phyloP scores from a whole-genome alignment of 2,797 vertebrate genomes.

The Argentina silus region DNA sequence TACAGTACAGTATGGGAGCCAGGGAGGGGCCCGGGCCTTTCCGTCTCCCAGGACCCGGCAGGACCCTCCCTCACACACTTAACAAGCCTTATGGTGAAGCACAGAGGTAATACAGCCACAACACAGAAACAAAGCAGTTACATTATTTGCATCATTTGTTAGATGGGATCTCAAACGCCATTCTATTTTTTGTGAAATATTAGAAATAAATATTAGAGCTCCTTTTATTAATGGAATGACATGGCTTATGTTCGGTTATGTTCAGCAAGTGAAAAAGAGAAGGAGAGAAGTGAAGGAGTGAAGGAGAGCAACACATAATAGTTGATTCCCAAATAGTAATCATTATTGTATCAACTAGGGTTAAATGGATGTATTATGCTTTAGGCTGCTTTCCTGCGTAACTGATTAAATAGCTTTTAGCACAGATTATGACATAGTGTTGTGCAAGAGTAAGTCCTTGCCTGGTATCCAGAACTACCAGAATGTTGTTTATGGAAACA shows the following conservation, averaged over 20 bases:
- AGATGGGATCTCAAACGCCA: not conserved
- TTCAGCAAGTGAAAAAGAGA: slow-evolving; percentile 8
- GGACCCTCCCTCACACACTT: slow-evolving; percentile 42
- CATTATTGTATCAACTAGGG: slow-evolving; percentile 24
- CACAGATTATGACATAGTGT: slow-evolving; percentile 14
- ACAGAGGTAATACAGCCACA: not conserved
- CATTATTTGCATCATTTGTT: not conserved
- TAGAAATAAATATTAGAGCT: not conserved
- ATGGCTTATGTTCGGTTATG: slow-evolving; percentile 25
- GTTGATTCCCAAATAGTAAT: not conserved
- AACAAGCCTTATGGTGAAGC: slow-evolving; percentile 20
- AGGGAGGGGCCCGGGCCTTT: slow-evolving; percentile 45
- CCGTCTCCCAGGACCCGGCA: slow-evolving; percentile 33
- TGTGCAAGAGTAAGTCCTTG: slow-evolving; percentile 5
- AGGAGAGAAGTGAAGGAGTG: not conserved
- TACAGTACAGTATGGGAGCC: slow-evolving; percentile 50
- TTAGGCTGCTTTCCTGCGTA: slow-evolving; percentile 4
- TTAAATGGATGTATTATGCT: slow-evolving; percentile 16
- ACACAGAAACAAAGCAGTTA: not conserved
- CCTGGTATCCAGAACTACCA: slow-evolving; percentile 6
- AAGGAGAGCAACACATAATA: too few relatives aligned
- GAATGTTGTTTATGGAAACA: slow-evolving; percentile 32
- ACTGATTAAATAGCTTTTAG: slow-evolving; percentile 2
- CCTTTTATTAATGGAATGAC: not conserved
- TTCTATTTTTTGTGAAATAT: not conserved